phyloP scores from a whole-genome alignment of 2,888 invertebrate species.

The Troglohyphantes excavatus region DNA sequence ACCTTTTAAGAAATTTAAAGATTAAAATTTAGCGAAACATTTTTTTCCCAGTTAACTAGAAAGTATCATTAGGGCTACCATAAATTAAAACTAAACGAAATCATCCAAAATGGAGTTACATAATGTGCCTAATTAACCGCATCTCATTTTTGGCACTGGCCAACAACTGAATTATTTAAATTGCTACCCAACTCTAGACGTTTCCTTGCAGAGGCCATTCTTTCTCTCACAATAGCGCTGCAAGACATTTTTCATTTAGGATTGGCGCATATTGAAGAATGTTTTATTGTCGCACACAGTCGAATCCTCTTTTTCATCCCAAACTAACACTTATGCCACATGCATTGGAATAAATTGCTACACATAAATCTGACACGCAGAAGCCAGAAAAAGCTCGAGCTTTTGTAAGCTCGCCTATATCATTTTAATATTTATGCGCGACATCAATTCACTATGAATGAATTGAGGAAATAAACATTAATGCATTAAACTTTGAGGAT shows the following conservation, averaged over 20 bases:
- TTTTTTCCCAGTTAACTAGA: too few species aligned
- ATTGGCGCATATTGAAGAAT: background rate
- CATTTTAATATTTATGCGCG: constrained; percentile 12
- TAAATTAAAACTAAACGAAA: too few species aligned
- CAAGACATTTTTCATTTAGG: background rate
- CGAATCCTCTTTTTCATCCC: background rate
- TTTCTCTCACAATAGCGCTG: background rate
- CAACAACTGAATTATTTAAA: too few species aligned
- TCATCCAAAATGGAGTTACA: too few species aligned
- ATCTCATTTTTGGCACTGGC: too few species aligned
- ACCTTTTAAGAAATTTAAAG: too few species aligned
- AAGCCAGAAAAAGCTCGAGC: background rate
- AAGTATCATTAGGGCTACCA: too few species aligned
- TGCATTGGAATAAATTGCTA: constrained; percentile 12
- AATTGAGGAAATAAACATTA: background rate
- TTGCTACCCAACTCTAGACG: background rate
- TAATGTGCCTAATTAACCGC: too few species aligned
- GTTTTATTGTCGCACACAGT: background rate
- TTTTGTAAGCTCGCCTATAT: constrained; percentile 11
- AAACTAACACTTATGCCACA: constrained; percentile 4
- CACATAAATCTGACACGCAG: constrained; percentile 6
- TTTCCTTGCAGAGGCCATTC: background rate
- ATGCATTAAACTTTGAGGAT: background rate
- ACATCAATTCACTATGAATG: background rate
- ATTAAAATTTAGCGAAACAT: too few species aligned